A percentile compares a stretch with the other conserved stretches of the same genome.
phyloP scores from a whole-genome alignment of 1,140 invertebrate species.

The Macrosteles quadrilineatus region DNA sequence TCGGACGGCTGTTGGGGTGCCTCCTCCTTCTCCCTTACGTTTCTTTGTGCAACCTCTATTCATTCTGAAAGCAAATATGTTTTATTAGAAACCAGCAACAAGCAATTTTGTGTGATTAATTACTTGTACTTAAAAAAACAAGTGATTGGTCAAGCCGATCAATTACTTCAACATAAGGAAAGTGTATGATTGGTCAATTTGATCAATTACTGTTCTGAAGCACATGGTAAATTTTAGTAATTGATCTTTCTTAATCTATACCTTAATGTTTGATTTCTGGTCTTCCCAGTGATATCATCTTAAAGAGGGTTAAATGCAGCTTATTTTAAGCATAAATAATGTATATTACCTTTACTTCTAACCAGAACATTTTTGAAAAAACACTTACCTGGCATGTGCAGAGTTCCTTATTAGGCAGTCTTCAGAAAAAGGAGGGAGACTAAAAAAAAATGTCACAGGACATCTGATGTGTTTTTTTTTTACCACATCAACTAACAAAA shows the following conservation, averaged over 20 bases:
- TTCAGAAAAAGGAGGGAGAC: neutral
- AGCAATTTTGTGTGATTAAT: no score
- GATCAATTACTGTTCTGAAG: neutral
- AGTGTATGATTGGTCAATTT: constrained; percentile 1
- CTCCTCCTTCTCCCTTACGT: no score
- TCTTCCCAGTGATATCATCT: neutral
- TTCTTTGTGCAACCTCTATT: no score
- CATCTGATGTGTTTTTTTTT: neutral
- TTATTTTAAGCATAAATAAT: neutral
- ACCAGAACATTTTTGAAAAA: neutral
- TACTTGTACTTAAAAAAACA: no score
- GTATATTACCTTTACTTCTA: neutral
- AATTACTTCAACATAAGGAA: no score
- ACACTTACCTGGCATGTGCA: neutral
- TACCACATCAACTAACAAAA: neutral
- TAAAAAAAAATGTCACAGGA: neutral
- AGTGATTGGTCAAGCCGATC: no score
- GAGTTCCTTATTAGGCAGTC: neutral
- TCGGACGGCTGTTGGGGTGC: no score
- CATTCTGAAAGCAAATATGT: no score
- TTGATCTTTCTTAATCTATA: neutral
- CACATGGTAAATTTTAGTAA: neutral
- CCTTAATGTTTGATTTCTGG: neutral
- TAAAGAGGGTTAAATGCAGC: neutral
- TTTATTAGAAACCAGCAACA: no score